Base-by-base conservation (phyloP, 2,113 vertebrate species). In the Ailurus styani region DNA sequence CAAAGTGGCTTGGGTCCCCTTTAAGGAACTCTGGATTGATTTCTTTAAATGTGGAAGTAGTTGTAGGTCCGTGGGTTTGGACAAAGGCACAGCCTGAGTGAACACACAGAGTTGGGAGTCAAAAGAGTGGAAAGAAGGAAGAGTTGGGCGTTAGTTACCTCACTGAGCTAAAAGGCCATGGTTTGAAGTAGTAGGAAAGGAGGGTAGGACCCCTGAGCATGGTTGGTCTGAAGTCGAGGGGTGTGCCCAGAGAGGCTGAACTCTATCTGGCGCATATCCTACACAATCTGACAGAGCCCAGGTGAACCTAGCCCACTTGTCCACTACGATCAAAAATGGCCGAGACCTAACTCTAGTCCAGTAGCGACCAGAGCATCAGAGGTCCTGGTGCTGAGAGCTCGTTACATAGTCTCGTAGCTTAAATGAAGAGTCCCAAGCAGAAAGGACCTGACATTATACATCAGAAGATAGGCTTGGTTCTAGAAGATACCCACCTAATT, bases 181-280 rank as follows among this genome's bases (percentile, higher is more conserved):
- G 37, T 89, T 60, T n/a, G 27, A 62, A 45, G 72, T 27, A 7
- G 6, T 12, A 31, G 50, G 55, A 93, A 18, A 70, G n/a, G 31
- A 40, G 6, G 3, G 10, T 21, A 34, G 9, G 72, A 54, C 8
- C 9, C 9, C 15, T 18, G 25, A 68, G 31, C 2, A 14, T 29
- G 13, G 18, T 5, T 2, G 4, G 8, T 10, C 47, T 90, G 52
- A n/a, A 18, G 21, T 4, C 15, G 27, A 75, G 10, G 81, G 21
- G 1, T 2, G 1, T 27, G 6, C 5, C 1, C 2, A 6, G 11
- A 8, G 45, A 57, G 79, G 40, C n/a, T 27, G 37, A 78, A 55
- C 47, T 31, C 0, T 42, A 66, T 11, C 21, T 83, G 50, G 52
- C 27, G 8, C 1, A 10, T 25, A 9, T 42, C 9, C 3, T 42